Evolutionary conservation across 2,888 invertebrate genomes (phyloP).

Genomic region (Epirrhoe tristata): DNA sequence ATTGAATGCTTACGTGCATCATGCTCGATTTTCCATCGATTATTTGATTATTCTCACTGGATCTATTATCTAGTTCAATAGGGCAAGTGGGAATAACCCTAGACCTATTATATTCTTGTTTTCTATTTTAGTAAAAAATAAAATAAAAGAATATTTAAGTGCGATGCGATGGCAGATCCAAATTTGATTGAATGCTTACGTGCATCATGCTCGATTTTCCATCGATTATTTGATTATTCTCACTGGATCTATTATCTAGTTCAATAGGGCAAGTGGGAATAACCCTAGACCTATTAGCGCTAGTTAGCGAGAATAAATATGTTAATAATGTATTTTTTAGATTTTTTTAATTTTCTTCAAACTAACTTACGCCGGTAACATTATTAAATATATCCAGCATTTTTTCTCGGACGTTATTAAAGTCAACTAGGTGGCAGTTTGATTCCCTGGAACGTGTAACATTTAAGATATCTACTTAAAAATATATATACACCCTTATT

Average conservation of each 20-base stretch:
- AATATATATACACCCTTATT: not conserved
- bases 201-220: too few relatives aligned
- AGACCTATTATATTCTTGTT: too few relatives aligned
- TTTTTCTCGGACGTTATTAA: slow-evolving; percentile 58
- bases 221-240: not conserved
- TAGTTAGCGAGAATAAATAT: not conserved
- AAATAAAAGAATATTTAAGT: not conserved
- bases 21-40: not conserved
- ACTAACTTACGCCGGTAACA: slow-evolving; percentile 63
- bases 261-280: not conserved
- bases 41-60: not conserved
- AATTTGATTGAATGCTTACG: not conserved
- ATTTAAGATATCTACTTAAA: not conserved
- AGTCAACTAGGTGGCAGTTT: slow-evolving; percentile 81
- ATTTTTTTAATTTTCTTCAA: not conserved
- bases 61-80: not conserved
- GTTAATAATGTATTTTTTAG: not conserved
- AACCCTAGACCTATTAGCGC: not conserved
- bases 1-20: too few relatives aligned
- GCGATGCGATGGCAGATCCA: not conserved
- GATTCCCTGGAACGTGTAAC: slow-evolving; percentile 78
- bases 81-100: not conserved
- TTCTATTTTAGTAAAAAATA: too few relatives aligned
- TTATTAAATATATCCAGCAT: slow-evolving; percentile 60
- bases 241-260: not conserved